These are phyloP conservation scores for Selene dorsalis DNA, from an alignment of 2,797 vertebrate species.

Conservation along the genomic window DNA sequence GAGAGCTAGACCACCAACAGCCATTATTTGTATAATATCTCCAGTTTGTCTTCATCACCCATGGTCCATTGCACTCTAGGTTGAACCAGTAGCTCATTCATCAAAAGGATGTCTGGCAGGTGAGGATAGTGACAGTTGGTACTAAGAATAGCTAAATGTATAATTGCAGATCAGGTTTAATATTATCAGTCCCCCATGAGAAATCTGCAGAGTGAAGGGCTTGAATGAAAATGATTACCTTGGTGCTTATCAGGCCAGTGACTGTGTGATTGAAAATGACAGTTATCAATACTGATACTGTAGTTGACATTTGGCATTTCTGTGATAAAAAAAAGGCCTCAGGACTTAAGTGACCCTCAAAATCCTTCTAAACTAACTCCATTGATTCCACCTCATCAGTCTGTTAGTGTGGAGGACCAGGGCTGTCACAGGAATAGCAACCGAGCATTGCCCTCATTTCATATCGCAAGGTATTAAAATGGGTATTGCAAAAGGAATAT, in stretches of 20 bases:
- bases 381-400: too few relatives aligned
- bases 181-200: conserved; percentile 46
- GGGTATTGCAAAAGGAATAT: too few relatives aligned
- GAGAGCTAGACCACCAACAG: conserved; percentile 40
- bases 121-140: conserved; percentile 45
- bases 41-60: conserved; percentile 68
- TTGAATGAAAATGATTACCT: conserved; percentile 48
- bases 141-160: conserved; percentile 52
- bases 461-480: too few relatives aligned
- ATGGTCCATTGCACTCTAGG: conserved; percentile 56
- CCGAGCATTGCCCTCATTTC: too few relatives aligned
- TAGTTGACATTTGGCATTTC: conserved; percentile 13
- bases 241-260: conserved; percentile 29
- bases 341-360: neutral
- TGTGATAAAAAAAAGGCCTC: neutral
- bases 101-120: conserved; percentile 51
- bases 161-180: conserved; percentile 63
- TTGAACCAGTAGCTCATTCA: conserved; percentile 49
- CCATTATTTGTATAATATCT: conserved; percentile 47
- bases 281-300: conserved; percentile 36
- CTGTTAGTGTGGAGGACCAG: too few relatives aligned
- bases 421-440: too few relatives aligned
- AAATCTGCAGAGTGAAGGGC: conserved; percentile 33
- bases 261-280: conserved; percentile 15
- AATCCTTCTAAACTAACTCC: neutral